These are phyloP conservation scores for Nyctereutes procyonoides DNA, from an alignment of 2,113 vertebrate genomes.

Conservation along the genomic window DNA sequence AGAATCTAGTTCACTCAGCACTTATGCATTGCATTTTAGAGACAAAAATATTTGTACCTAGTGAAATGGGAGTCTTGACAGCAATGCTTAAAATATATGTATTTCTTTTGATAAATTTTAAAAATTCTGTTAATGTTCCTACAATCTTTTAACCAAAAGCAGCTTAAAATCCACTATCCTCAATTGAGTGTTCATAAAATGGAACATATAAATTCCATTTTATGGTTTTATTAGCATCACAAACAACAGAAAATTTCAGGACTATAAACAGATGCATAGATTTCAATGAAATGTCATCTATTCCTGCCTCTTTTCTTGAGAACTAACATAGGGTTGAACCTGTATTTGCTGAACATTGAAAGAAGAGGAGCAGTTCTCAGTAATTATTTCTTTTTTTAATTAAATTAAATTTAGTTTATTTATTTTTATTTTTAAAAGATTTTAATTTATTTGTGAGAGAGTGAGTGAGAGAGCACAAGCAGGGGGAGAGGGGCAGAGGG, in stretches of 20 bases:
- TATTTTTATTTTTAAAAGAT: no score
- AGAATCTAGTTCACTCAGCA: neutral
- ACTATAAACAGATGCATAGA: neutral
- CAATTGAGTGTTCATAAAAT: neutral
- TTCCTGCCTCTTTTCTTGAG: neutral
- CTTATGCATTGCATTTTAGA: neutral
- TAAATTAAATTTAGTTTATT: no score
- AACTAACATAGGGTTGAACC: fast-evolving
- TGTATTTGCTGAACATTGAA: neutral
- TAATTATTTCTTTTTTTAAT: neutral
- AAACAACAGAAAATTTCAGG: neutral
- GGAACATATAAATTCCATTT: neutral
- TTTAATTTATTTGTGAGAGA: no score
- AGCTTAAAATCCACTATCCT: neutral
- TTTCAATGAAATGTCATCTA: neutral
- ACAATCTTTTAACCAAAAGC: neutral
- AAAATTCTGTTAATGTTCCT: neutral
- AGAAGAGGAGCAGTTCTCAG: neutral
- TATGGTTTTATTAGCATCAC: neutral
- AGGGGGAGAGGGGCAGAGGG: no score
- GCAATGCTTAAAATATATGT: neutral
- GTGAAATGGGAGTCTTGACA: neutral
- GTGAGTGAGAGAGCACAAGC: no score
- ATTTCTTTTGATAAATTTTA: conserved; percentile 17
- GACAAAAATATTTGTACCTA: neutral